Conservation (phyloP, 2,113 vertebrate species). For the Pagrus major region DNA sequence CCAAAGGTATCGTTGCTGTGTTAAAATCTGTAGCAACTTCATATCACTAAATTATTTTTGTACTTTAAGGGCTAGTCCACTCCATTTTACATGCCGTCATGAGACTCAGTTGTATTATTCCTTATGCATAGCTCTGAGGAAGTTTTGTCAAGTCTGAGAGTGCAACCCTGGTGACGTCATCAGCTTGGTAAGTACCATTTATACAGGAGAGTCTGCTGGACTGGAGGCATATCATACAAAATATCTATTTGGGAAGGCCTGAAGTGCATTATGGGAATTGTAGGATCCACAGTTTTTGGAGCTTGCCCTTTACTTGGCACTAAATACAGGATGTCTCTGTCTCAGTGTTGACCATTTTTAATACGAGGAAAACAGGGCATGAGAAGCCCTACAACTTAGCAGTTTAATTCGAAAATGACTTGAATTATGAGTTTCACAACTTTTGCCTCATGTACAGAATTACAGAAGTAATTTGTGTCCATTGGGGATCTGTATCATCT, state of each 20-base stretch:
- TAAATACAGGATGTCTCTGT: background rate
- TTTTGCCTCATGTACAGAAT: background rate
- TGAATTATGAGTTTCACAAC: background rate
- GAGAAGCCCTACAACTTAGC: background rate
- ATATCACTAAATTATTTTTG: background rate
- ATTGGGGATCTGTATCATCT: too few relatives aligned
- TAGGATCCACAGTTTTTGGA: background rate
- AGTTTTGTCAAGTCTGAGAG: background rate
- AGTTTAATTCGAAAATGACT: background rate
- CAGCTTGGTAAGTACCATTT: too few relatives aligned
- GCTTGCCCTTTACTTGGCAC: background rate
- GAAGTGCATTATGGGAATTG: conserved; percentile 1
- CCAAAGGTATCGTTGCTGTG: too few relatives aligned
- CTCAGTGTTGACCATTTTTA: too few relatives aligned
- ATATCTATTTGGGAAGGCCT: background rate
- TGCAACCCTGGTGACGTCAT: background rate
- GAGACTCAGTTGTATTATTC: too few relatives aligned
- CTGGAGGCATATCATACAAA: background rate
- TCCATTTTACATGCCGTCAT: background rate
- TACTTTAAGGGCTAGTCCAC: background rate
- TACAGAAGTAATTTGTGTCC: background rate
- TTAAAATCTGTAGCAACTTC: background rate
- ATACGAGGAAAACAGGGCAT: background rate
- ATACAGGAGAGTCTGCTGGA: background rate
- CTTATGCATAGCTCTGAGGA: too few relatives aligned